These are phyloP conservation scores for Tetragonisca angustula DNA, from an alignment of 2,888 invertebrate species.

Conservation along the genomic window DNA sequence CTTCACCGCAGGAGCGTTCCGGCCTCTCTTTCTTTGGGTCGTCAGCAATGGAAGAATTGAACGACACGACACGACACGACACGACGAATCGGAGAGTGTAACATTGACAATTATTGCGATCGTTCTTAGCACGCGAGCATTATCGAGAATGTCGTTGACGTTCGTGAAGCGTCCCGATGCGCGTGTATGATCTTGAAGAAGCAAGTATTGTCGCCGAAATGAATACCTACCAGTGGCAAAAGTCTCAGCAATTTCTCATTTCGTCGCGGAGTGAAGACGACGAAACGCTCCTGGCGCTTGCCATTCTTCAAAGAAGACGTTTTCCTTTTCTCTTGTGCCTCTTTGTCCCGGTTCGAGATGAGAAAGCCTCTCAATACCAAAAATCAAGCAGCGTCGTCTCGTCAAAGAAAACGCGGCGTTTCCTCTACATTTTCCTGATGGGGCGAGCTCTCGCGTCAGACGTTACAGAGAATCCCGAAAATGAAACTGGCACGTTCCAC, in stretches of 20 bases:
- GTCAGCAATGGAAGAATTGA: conserved; percentile 3
- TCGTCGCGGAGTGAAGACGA: conserved; percentile 20
- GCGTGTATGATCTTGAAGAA: background rate
- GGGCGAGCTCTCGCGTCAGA: background rate
- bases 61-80: background rate
- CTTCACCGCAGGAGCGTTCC: conserved; percentile 74
- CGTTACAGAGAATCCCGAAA: background rate
- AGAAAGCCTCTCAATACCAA: conserved; percentile 52
- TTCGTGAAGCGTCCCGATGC: too few species aligned
- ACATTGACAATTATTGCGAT: conserved; percentile 5
- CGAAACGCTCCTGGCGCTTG: conserved; percentile 21
- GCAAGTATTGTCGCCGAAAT: conserved; percentile 1
- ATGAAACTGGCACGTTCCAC: too few species aligned
- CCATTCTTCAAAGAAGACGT: conserved; percentile 22
- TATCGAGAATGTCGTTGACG: background rate
- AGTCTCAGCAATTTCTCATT: conserved; percentile 40
- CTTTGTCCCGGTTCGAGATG: conserved; percentile 47
- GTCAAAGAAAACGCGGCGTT: conserved; percentile 24
- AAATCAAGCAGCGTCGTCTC: conserved; percentile 34
- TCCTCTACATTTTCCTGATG: conserved; percentile 1
- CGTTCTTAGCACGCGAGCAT: background rate
- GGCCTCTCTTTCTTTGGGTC: conserved; percentile 43
- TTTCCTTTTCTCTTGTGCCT: conserved; percentile 3
- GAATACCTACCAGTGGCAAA: conserved; percentile 16
- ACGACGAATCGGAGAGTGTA: background rate